Evolutionary conservation across 2,888 invertebrate genomes (phyloP), one percentile per base, ranked within the genome.

Genomic region (Neocrepidodera transversa): DNA sequence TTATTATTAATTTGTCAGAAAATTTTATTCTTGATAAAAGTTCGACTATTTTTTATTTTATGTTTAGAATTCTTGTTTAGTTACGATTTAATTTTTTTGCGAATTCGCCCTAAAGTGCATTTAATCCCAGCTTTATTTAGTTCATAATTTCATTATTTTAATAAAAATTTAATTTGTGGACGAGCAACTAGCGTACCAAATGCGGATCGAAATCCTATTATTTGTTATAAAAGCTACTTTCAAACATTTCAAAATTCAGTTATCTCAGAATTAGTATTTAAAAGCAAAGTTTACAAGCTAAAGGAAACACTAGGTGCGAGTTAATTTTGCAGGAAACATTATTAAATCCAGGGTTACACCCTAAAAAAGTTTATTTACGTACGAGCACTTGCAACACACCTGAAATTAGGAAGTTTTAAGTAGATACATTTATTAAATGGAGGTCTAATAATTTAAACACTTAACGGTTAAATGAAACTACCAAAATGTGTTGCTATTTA

Each of bases 371-470:
- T 40, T 40, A 7, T 18, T 11, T 11, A 36, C 13, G 36, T 16
- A n/a, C n/a, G n/a, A n/a, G n/a, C 7, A 36, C 36, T 11, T n/a
- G 16, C 8, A 17, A 40, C 40, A 40, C 40, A 42, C 20, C 23
- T 13, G 42, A 42, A 16, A 20, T 42, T 42, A 42, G 42, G 20
- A 42, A 42, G 20, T 42, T 42, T 40, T 40, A 40, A 42, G 7
- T n/a, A 11, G 16, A 11, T 11, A 10, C 36, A 36, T 36, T 36
- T 36, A 2, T 20, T 42, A 20, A 20, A 20, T 20, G 42, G 42
- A 42, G 18, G 42, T 42, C 18, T 42, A 42, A 42, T 42, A 42
- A 6, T 42, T 42, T 42, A 42, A 42, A n/a, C 42, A 18, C 42
- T 42, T 20, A 23, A 18, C 18, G 18, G 42, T 20, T 42, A 42